Conservation (phyloP, 2,113 vertebrate genomes). For the Todiramphus saurophagus region DNA sequence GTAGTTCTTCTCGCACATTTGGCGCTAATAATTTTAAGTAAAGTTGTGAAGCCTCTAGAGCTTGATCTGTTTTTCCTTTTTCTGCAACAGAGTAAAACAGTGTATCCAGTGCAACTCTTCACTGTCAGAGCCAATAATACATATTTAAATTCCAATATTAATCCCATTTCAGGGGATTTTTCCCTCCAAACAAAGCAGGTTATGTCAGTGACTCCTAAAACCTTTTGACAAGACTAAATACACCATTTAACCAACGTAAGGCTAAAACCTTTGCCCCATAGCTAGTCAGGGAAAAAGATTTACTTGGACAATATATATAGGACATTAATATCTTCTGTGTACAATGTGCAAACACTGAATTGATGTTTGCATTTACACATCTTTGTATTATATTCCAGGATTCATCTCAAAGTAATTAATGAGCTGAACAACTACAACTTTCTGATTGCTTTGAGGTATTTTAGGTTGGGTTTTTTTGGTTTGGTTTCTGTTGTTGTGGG, state of each 20-base stretch:
- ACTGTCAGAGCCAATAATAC: not conserved
- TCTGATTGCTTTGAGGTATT: not conserved
- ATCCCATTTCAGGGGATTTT: fast-evolving
- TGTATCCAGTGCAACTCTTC: not conserved
- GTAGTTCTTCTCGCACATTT: constrained; percentile 77
- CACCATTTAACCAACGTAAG: not conserved
- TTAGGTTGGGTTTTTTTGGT: not conserved
- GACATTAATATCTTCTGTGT: not conserved
- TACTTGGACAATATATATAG: not conserved
- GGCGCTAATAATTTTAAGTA: constrained; percentile 78
- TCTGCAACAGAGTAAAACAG: constrained; percentile 63
- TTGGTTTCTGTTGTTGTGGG: not conserved
- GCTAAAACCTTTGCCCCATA: not conserved
- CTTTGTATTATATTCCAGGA: not conserved
- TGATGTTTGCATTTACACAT: not conserved
- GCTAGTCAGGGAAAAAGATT: not conserved
- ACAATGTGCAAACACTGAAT: not conserved
- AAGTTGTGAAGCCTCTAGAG: constrained; percentile 80
- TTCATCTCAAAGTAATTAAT: not conserved
- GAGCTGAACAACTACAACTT: not conserved
- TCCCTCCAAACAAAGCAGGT: not conserved
- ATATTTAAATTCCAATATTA: not conserved
- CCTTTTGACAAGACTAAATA: not conserved
- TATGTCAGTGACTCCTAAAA: not conserved
- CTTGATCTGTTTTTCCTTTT: constrained; percentile 70